Evolutionary conservation across 2,113 vertebrate species (phyloP).

Genomic region (Cephalopterus ornatus): DNA sequence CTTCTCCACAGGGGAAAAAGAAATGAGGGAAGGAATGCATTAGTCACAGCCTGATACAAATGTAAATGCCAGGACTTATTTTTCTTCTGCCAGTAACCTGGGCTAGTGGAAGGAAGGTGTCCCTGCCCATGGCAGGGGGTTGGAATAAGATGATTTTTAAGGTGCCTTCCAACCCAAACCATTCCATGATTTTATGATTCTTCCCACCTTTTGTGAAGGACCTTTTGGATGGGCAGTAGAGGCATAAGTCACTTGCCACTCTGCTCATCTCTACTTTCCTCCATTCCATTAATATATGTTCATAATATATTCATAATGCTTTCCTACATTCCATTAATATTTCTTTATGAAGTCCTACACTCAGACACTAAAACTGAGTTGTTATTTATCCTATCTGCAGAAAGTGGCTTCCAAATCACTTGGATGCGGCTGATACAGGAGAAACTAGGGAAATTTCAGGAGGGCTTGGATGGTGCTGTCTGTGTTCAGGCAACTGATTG

Average conservation of each 20-base stretch:
- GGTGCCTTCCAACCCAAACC: neutral
- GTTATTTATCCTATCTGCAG: neutral
- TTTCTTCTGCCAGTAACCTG: neutral
- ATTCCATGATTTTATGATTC: neutral
- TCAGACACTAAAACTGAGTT: neutral
- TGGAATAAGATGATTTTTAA: neutral
- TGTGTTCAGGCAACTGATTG: neutral
- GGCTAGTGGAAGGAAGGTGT: neutral
- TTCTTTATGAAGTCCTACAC: neutral
- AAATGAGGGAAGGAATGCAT: neutral
- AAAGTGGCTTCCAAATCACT: neutral
- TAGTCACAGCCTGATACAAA: neutral
- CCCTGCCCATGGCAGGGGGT: neutral
- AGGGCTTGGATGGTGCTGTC: neutral
- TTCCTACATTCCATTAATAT: neutral
- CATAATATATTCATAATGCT: neutral
- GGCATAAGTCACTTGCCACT: neutral
- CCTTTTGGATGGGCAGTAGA: neutral
- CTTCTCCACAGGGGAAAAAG: neutral
- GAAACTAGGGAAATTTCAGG: neutral
- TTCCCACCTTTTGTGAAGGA: neutral
- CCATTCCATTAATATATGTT: neutral
- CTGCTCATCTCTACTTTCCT: neutral
- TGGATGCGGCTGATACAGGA: neutral
- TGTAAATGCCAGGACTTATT: neutral